Evolutionary conservation across 2,113 vertebrate genomes (phyloP).

Genomic region (Mesembrinibis cayennensis): DNA sequence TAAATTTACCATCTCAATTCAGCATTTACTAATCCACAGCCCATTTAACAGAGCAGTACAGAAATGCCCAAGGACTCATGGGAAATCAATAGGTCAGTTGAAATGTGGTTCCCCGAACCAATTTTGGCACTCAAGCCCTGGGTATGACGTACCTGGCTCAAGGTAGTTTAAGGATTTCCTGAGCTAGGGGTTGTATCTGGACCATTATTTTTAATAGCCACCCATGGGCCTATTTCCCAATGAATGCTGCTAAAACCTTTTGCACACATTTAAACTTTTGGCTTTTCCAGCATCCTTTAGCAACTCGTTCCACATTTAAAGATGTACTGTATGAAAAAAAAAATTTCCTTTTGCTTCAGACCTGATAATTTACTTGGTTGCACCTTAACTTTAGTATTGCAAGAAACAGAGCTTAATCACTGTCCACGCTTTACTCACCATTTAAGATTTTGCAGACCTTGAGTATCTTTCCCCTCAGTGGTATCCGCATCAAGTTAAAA

Average conservation of each 20-base stretch:
- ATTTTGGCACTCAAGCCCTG: neutral
- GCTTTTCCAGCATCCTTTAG: neutral
- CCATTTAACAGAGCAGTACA: neutral
- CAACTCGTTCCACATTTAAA: neutral
- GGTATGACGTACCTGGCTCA: neutral
- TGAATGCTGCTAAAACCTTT: neutral
- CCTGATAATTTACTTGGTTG: neutral
- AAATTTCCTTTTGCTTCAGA: neutral
- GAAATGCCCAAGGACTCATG: neutral
- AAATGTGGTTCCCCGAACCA: neutral
- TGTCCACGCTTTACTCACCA: neutral
- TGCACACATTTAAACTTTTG: neutral
- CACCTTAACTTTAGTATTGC: neutral
- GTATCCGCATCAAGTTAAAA: neutral
- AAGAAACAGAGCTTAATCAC: neutral
- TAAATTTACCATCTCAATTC: neutral
- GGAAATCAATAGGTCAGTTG: neutral
- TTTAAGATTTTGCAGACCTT: neutral
- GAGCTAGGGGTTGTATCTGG: neutral
- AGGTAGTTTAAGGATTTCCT: neutral
- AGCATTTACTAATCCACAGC: neutral
- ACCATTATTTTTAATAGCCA: neutral
- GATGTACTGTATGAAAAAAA: neutral
- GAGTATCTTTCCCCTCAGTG: neutral
- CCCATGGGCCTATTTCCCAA: neutral